These are phyloP conservation scores for Meda fulgida DNA, from an alignment of 2,797 vertebrate species.

Conservation along the genomic window DNA sequence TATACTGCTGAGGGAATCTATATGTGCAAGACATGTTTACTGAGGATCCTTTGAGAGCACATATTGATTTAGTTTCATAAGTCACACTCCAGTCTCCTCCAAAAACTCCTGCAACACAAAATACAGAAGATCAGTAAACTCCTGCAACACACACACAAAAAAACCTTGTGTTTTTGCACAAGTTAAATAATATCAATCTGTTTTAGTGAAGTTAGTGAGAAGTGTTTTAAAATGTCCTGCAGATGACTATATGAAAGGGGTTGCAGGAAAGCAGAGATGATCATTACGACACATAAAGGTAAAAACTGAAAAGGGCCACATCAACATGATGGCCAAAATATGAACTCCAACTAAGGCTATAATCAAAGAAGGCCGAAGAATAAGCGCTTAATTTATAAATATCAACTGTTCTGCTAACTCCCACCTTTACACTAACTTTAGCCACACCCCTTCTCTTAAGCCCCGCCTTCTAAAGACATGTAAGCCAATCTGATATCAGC, in stretches of 20 bases:
- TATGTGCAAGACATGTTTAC: slow-evolving; percentile 2
- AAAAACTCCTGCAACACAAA: background rate
- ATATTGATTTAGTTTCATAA: background rate
- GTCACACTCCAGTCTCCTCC: background rate
- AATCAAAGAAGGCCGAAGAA: background rate
- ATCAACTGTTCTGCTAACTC: background rate
- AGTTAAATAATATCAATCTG: background rate
- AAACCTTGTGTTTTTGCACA: background rate
- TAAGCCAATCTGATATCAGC: background rate
- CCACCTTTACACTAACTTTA: background rate
- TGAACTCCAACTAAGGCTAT: background rate
- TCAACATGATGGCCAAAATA: background rate
- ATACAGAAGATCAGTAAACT: background rate
- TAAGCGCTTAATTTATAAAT: background rate
- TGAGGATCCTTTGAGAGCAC: background rate
- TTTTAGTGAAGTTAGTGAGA: no score
- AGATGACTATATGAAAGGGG: background rate
- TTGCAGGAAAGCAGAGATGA: background rate
- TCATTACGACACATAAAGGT: background rate
- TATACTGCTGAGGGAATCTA: fast-evolving
- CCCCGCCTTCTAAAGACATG: background rate
- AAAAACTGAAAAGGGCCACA: background rate
- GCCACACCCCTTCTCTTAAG: background rate
- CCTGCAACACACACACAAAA: no score
- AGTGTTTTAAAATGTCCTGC: background rate